Evolutionary conservation across 2,888 invertebrate genomes (phyloP).

Genomic region (Andrena minutula): DNA sequence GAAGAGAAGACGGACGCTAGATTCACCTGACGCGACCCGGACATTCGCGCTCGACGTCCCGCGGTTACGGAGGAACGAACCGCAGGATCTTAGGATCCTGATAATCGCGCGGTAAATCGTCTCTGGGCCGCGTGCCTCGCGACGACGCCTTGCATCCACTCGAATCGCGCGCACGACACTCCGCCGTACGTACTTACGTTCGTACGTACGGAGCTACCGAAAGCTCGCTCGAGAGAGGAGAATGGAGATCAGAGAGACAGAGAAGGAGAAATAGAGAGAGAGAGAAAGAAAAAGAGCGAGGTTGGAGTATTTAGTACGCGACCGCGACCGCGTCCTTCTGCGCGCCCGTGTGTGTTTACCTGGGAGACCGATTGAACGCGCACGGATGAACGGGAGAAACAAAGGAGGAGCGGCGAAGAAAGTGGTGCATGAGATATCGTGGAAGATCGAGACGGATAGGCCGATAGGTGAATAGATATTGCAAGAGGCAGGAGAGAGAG

Average conservation of each 20-base stretch:
- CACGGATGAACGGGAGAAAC: slow-evolving; percentile 29
- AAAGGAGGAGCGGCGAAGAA: slow-evolving; percentile 21
- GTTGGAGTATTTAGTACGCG: slow-evolving; percentile 8
- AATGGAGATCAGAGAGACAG: slow-evolving; percentile 51
- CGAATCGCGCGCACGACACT: slow-evolving; percentile 63
- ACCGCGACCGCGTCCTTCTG: slow-evolving; percentile 18
- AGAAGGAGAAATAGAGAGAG: slow-evolving; percentile 43
- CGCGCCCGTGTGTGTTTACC: slow-evolving; percentile 19
- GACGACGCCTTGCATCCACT: slow-evolving; percentile 65
- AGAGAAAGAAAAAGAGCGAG: slow-evolving; percentile 11
- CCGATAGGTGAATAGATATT: slow-evolving; percentile 21
- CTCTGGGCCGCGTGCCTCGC: slow-evolving; percentile 48
- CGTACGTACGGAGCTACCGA: slow-evolving; percentile 58
- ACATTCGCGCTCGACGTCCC: background rate
- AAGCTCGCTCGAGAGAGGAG: slow-evolving; percentile 44
- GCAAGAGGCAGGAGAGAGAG: background rate
- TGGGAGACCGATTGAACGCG: slow-evolving; percentile 43
- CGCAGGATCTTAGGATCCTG: slow-evolving; percentile 29
- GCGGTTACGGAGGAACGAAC: slow-evolving; percentile 39
- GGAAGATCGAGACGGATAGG: slow-evolving; percentile 8
- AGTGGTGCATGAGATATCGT: slow-evolving; percentile 18
- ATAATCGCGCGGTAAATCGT: slow-evolving; percentile 57
- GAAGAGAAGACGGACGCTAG: too few species aligned
- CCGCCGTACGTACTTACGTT: slow-evolving; percentile 49
- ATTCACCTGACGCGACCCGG: background rate